Percentiles rank a stretch among this genome's conserved stretches.
Evolutionary conservation across 2,888 invertebrate genomes (phyloP).

Genomic region (Autographa gamma): DNA sequence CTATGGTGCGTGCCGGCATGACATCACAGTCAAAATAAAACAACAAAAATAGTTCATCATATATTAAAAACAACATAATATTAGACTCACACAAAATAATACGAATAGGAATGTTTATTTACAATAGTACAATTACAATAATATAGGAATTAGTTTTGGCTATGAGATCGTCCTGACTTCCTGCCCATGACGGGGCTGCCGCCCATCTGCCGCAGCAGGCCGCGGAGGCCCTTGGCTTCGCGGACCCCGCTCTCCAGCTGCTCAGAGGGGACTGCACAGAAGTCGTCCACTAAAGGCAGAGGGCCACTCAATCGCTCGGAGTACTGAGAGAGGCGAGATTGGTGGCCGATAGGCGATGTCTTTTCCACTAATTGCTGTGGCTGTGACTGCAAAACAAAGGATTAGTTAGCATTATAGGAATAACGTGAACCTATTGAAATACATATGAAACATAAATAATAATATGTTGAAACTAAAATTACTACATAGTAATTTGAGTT

Average conservation of each 20-base stretch:
- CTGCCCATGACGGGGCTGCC: slow-evolving; percentile 94
- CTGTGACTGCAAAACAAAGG: slow-evolving; percentile 56
- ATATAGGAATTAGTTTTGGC: slow-evolving; percentile 78
- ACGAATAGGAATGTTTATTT: slow-evolving; percentile 50
- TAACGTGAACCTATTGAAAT: no score
- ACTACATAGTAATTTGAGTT: no score
- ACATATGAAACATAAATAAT: no score
- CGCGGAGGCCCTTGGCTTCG: slow-evolving; percentile 93
- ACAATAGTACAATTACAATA: slow-evolving; percentile 28
- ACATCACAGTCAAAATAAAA: neutral
- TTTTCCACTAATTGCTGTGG: slow-evolving; percentile 72
- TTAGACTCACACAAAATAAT: slow-evolving; percentile 31
- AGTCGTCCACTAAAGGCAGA: slow-evolving; percentile 96
- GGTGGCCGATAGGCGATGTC: slow-evolving; percentile 89
- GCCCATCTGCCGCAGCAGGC: slow-evolving; percentile 94
- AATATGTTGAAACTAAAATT: no score
- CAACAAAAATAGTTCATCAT: slow-evolving; percentile 21
- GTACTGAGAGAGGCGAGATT: slow-evolving; percentile 90
- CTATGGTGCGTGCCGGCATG: no score
- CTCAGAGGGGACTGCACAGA: slow-evolving; percentile 96
- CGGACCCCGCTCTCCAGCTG: slow-evolving; percentile 89
- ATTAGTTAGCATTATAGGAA: neutral
- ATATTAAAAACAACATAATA: slow-evolving; percentile 42
- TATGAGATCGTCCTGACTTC: slow-evolving; percentile 88
- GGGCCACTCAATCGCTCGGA: slow-evolving; percentile 89